A percentile compares a stretch with the other conserved stretches of the same genome.
These are phyloP conservation scores for Ips nitidus DNA, from an alignment of 1,140 invertebrate genomes.

Conservation along the genomic window DNA sequence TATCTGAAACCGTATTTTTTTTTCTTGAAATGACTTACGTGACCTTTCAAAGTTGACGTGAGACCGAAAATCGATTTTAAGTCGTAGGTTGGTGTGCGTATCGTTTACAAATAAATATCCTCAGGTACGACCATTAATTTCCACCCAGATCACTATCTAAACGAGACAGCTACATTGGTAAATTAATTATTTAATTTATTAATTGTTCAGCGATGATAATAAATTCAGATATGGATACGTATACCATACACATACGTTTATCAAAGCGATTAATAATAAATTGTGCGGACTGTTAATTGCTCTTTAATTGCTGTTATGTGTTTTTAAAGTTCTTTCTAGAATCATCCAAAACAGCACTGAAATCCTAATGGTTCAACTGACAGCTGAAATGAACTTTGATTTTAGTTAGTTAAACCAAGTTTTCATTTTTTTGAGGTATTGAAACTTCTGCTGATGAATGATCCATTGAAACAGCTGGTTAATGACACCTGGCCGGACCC, in stretches of 20 bases:
- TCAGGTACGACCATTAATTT: constrained; percentile 24
- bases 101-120: constrained; percentile 29
- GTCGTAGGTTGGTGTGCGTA: constrained; percentile 13
- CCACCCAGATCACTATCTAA: constrained; percentile 20
- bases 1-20: constrained; percentile 5
- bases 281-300: too few species aligned
- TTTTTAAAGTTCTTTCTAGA: too few species aligned
- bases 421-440: too few species aligned
- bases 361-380: too few species aligned
- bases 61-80: constrained; percentile 26
- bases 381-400: too few species aligned
- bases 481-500: too few species aligned
- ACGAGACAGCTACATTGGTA: constrained; percentile 27
- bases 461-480: too few species aligned
- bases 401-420: too few species aligned
- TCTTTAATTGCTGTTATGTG: too few species aligned
- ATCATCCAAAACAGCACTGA: too few species aligned
- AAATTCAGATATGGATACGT: constrained; percentile 22
- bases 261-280: too few species aligned
- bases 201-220: constrained; percentile 23
- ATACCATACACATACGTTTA: constrained; percentile 4
- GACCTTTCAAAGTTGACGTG: not conserved
- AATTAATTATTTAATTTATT: constrained; percentile 32
- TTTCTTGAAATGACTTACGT: constrained; percentile 11
- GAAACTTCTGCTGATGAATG: too few species aligned